Evolutionary conservation across 2,113 vertebrate genomes (phyloP).

Genomic region (Mustela lutreola): DNA sequence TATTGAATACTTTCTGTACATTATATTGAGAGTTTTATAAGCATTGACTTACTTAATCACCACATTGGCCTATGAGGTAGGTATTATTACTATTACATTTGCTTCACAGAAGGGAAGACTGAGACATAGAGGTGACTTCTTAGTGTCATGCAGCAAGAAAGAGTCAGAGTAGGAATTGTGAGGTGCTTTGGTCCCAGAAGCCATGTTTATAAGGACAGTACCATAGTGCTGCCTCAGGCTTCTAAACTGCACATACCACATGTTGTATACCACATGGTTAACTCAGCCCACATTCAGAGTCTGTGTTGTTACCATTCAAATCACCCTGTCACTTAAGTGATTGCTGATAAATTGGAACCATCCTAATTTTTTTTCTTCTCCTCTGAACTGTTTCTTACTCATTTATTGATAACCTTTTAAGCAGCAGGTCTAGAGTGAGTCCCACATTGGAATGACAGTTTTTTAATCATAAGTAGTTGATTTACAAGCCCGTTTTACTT

Average conservation of each 20-base stretch:
- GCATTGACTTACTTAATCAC: neutral
- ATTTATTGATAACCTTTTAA: conserved; percentile 38
- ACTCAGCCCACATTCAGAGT: neutral
- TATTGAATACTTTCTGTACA: neutral
- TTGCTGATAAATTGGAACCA: neutral
- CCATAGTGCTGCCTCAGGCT: neutral
- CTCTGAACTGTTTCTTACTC: neutral
- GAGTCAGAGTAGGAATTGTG: neutral
- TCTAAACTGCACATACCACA: neutral
- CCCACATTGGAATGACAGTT: neutral
- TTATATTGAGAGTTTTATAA: neutral
- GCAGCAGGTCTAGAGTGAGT: neutral
- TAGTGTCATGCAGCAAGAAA: neutral
- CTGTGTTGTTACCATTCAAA: neutral
- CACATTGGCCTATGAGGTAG: neutral
- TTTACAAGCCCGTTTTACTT: conserved; percentile 10
- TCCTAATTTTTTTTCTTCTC: neutral
- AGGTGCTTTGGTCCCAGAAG: neutral
- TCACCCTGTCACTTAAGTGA: neutral
- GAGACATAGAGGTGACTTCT: neutral
- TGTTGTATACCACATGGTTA: neutral
- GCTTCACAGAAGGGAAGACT: neutral
- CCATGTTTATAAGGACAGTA: neutral
- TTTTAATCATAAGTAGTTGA: conserved; percentile 9
- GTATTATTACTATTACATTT: neutral